Conservation (phyloP, 2,113 vertebrate species). For the Polyodon spathula region DNA sequence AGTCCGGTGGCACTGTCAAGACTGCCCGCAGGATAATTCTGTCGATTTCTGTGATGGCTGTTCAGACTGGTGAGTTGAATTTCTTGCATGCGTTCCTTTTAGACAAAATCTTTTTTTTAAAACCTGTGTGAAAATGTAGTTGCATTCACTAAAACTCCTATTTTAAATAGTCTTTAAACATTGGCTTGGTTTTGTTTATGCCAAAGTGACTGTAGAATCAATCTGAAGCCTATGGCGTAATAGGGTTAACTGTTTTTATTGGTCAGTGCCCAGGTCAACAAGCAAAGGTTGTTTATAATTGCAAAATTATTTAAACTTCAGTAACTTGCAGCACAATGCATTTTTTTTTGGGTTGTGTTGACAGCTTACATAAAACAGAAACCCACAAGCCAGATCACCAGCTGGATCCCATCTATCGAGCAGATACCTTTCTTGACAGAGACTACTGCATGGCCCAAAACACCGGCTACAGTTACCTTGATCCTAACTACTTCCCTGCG, state of each 20-base stretch:
- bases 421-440: constrained; percentile 89
- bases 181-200: no score
- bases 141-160: no score
- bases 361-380: constrained; percentile 86
- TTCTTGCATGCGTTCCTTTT: no score
- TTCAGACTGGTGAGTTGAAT: constrained; percentile 80
- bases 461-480: constrained; percentile 96
- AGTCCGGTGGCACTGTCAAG: constrained; percentile 91
- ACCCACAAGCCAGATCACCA: constrained; percentile 88
- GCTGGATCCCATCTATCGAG: constrained; percentile 83
- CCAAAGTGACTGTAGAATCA: no score
- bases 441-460: constrained; percentile 95
- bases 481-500: constrained; percentile 98
- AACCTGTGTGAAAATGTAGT: no score
- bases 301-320: no score
- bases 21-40: constrained; percentile 82
- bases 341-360: constrained; percentile 40
- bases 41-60: constrained; percentile 93
- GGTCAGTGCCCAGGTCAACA: no score
- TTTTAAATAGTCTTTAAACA: no score
- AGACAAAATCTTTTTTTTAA: no score
- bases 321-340: neutral
- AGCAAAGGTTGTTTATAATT: no score
- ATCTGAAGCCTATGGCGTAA: no score
- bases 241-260: no score